phyloP scores from a whole-genome alignment of 2,888 invertebrate species.

The Sylvicola fuscatus region DNA sequence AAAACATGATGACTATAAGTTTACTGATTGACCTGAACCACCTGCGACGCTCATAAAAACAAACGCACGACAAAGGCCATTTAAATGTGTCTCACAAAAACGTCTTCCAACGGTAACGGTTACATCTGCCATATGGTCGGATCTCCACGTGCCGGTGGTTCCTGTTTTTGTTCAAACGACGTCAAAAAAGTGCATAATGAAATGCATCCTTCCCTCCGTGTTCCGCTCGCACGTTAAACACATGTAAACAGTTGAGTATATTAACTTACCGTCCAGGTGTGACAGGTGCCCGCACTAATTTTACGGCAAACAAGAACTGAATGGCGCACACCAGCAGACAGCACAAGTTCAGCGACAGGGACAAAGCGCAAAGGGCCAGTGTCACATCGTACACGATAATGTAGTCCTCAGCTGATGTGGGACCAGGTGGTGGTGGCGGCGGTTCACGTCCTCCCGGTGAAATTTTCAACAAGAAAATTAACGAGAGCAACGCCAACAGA shows the following conservation, averaged over 20 bases:
- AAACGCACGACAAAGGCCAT: no score
- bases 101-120: no score
- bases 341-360: slow-evolving; percentile 72
- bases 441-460: slow-evolving; percentile 35
- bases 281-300: slow-evolving; percentile 68
- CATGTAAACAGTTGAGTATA: neutral
- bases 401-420: slow-evolving; percentile 54
- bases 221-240: neutral
- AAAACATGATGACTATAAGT: neutral
- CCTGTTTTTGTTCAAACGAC: no score
- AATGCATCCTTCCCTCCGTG: no score
- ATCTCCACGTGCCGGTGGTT: no score
- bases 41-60: no score
- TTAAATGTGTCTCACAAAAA: no score
- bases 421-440: slow-evolving; percentile 19
- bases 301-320: slow-evolving; percentile 85
- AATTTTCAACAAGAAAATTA: slow-evolving; percentile 70
- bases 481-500: slow-evolving; percentile 58
- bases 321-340: slow-evolving; percentile 84
- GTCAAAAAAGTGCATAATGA: no score
- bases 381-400: slow-evolving; percentile 83
- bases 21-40: no score
- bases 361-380: slow-evolving; percentile 70
- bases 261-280: slow-evolving; percentile 40
- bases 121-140: no score